Evolutionary conservation across 2,113 vertebrate genomes (phyloP).

Genomic region (Corythaeola cristata): DNA sequence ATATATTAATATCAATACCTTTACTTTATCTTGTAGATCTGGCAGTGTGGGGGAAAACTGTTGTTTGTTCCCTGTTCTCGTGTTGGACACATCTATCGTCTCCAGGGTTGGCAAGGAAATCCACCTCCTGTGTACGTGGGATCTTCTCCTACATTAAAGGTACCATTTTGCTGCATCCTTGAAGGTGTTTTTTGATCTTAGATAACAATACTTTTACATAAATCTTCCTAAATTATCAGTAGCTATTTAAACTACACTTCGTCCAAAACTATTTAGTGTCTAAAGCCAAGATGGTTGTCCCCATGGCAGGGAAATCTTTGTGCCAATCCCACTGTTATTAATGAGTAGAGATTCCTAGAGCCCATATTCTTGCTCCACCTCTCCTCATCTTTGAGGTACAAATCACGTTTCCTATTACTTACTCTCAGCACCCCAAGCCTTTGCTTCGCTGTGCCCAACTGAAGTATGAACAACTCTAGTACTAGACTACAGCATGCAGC

Average conservation of each 20-base stretch:
- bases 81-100: conserved; percentile 95
- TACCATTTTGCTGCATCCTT: conserved; percentile 37
- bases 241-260: background rate
- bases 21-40: conserved; percentile 81
- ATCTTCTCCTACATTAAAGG: conserved; percentile 98
- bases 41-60: conserved; percentile 95
- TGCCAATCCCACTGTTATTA: background rate
- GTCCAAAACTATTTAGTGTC: background rate
- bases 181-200: background rate
- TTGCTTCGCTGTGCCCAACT: background rate
- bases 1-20: background rate
- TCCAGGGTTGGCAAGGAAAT: conserved; percentile 96
- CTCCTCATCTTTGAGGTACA: background rate
- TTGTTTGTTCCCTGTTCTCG: conserved; percentile 96
- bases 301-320: background rate
- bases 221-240: background rate
- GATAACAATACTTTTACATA: background rate
- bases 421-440: background rate
- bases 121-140: conserved; percentile 94
- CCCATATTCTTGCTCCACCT: background rate
- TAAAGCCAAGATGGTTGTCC: background rate
- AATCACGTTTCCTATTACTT: background rate
- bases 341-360: background rate
- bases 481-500: background rate
- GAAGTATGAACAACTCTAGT: background rate